A percentile compares a stretch with the other conserved stretches of the same genome.
These are phyloP conservation scores for Chymomyza procnemis DNA, from an alignment of 2,888 invertebrate genomes.

Conservation along the genomic window DNA sequence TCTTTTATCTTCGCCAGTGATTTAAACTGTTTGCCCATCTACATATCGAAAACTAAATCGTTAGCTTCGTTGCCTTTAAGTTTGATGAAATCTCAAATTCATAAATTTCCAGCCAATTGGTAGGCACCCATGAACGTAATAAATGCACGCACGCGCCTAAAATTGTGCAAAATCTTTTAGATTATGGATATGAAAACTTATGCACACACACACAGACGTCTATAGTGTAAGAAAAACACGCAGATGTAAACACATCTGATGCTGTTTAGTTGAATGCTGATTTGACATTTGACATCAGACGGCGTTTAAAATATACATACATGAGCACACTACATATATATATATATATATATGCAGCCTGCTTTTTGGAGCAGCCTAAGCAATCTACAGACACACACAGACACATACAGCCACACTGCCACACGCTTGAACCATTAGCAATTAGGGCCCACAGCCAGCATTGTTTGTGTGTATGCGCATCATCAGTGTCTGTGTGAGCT, in stretches of 20 bases:
- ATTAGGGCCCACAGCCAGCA: not conserved
- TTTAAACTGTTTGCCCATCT: too few relatives aligned
- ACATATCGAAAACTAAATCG: too few relatives aligned
- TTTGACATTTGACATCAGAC: not conserved
- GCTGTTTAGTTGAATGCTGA: not conserved
- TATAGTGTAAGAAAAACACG: not conserved
- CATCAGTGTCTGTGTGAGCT: not conserved
- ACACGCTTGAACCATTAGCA: conserved; percentile 1
- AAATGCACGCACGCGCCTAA: not conserved
- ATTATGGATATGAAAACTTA: not conserved
- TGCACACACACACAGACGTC: not conserved
- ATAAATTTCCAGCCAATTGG: not conserved
- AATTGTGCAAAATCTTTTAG: not conserved
- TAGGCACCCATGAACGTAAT: not conserved
- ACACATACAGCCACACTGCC: not conserved
- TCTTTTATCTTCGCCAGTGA: too few relatives aligned
- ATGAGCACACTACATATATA: not conserved
- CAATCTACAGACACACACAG: not conserved
- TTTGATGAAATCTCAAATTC: not conserved
- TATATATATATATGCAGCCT: not conserved
- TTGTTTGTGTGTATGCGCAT: conserved; percentile 5
- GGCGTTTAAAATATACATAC: not conserved
- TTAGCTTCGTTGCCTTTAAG: too few relatives aligned
- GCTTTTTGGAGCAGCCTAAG: not conserved
- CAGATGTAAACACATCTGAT: not conserved